Base-by-base conservation (phyloP, 2,888 invertebrate genomes). In the Diaphora mendica region DNA sequence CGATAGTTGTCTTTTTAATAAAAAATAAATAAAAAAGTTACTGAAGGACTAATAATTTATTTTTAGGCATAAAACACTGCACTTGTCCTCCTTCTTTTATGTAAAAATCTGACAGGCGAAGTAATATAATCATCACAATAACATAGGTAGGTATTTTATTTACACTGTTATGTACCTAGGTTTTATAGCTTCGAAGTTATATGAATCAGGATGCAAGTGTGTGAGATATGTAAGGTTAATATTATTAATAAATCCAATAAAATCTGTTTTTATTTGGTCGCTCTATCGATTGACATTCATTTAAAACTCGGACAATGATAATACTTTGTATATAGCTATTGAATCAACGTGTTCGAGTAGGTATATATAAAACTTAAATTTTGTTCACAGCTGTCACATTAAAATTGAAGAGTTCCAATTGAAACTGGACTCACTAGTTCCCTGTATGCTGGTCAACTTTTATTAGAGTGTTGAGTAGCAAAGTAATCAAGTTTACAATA, bases 401-500 rank as follows among this genome's bases (percentile, higher is more conserved):
- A 73, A 70, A 77, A 74, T 70, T 72, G 70, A 55, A 77, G 73
- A 74, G 87, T 90, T 92, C 91, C 91, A 93, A 93, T 93, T 94
- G 93, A 92, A 92, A 90, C 86, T 89, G 78, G 82, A 85, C 76
- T 78, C 87, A 87, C 83, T 81, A 89, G 89, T 89, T 89, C 85
- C 86, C 90, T 88, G 90, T 89, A 87, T 88, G 89, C 90, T 93
- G 92, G 92, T 91, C 92, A 93, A 94, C 89, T 94, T 94, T 92
- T 94, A 95, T 94, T 94, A 93, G 90, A 93, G 93, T 86, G 78
- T 85, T 79, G 85, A 92, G 91, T 89, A 89, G 91, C 90, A 91
- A 93, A 93, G 92, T 94, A 93, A 94, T 94, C 92, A 92, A 94
- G 91, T 88, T 85, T 86, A 84, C 91, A 87, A 93, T 93, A 91